A percentile compares a stretch with the other conserved stretches of the same genome.
Conservation (phyloP, 2,797 vertebrate genomes). For the Buceros bicornis region DNA sequence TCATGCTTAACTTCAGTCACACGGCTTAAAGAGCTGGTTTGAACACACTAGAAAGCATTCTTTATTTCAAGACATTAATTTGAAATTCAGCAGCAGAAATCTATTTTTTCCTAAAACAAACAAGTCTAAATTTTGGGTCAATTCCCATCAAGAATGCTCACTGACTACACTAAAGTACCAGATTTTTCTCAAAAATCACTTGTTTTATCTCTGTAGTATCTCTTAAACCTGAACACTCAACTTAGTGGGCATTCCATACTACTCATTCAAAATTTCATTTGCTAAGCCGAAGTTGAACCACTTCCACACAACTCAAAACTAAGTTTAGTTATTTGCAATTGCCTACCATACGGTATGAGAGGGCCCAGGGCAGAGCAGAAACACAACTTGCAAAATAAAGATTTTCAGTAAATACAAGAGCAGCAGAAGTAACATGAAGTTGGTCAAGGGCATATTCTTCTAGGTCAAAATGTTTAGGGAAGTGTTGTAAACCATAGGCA, state of each 20-base stretch:
- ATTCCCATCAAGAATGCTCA: neutral
- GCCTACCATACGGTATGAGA: neutral
- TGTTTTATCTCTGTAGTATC: neutral
- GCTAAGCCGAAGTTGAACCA: neutral
- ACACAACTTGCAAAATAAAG: neutral
- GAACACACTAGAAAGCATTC: neutral
- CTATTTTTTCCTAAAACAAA: neutral
- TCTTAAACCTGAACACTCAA: neutral
- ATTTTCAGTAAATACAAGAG: neutral
- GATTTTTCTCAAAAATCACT: neutral
- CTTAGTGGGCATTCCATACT: accelerated
- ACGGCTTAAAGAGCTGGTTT: neutral
- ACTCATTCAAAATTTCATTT: neutral
- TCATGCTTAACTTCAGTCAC: neutral
- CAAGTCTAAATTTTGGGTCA: neutral
- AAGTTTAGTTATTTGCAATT: neutral
- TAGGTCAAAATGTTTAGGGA: neutral
- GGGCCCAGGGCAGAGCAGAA: neutral
- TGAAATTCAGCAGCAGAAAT: neutral
- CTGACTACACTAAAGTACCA: accelerated
- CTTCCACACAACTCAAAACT: neutral
- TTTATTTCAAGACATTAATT: neutral
- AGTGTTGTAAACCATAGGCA: neutral
- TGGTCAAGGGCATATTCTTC: neutral
- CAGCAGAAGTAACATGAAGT: neutral